phyloP scores from a whole-genome alignment of 64 coral and sea anemone genomes.

The Trachythela sp. region DNA sequence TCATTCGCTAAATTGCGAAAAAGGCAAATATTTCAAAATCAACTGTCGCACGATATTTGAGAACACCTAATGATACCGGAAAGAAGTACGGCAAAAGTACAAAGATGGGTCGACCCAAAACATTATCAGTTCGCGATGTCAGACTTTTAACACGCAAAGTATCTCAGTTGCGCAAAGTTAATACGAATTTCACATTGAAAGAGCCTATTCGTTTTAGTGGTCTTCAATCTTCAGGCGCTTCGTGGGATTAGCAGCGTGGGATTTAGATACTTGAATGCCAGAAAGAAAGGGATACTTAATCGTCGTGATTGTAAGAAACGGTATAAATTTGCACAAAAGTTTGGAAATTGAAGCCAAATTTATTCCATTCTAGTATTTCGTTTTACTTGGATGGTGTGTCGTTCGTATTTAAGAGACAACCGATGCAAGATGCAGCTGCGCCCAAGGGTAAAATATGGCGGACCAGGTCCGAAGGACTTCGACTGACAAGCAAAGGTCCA shows the following conservation, averaged over 20 bases:
- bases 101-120: neutral
- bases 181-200: neutral
- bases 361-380: neutral
- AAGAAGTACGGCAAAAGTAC: neutral
- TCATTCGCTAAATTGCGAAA: neutral
- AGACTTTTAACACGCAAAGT: neutral
- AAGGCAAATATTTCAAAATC: neutral
- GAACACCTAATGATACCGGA: too few relatives aligned
- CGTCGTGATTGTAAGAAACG: too few relatives aligned
- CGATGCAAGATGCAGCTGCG: neutral
- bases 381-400: conserved; percentile 10
- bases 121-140: neutral
- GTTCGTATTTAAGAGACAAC: neutral
- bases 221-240: neutral
- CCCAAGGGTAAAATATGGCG: neutral
- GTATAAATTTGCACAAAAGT: too few relatives aligned
- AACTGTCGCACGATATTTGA: neutral
- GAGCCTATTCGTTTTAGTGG: neutral
- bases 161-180: neutral
- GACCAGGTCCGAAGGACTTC: neutral
- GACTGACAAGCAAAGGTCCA: neutral
- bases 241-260: neutral
- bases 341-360: neutral
- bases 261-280: neutral
- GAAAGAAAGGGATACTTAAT: too few relatives aligned